These are phyloP conservation scores for Apostichopus japonicus DNA, from an alignment of 35 echinoderm and acorn worm genomes.

Conservation along the genomic window DNA sequence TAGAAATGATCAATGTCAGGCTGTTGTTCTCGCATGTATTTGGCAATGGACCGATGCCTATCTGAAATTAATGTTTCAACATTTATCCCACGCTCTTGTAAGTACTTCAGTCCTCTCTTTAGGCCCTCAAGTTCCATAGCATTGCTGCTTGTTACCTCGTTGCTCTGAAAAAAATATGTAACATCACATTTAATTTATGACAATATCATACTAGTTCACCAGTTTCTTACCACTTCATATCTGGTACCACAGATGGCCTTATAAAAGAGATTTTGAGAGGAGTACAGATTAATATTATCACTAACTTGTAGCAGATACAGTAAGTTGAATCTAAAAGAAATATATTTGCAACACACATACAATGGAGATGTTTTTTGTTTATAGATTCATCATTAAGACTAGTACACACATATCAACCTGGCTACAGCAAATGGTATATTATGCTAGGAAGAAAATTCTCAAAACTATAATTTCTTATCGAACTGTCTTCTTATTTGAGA, in stretches of 20 bases:
- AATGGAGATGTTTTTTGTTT: too few species aligned
- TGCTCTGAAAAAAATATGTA: conserved; percentile 15
- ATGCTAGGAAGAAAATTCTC: not conserved
- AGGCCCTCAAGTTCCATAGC: conserved; percentile 59
- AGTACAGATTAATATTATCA: not conserved
- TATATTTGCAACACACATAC: not conserved
- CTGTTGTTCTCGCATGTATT: conserved; percentile 52
- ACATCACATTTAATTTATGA: not conserved
- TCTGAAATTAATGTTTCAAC: conserved; percentile 60
- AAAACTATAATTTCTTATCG: not conserved
- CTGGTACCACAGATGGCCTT: not conserved
- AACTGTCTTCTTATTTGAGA: not conserved
- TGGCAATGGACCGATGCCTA: conserved; percentile 61
- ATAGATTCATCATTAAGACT: too few species aligned
- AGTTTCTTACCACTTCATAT: not conserved
- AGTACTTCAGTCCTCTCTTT: not conserved
- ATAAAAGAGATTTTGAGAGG: not conserved
- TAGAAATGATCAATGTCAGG: conserved; percentile 23
- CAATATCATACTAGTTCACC: not conserved
- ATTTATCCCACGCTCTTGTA: not conserved
- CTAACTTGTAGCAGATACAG: not conserved
- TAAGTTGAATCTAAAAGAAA: not conserved
- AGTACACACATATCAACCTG: too few species aligned
- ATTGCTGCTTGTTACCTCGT: conserved; percentile 36
- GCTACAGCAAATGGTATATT: not conserved